These are phyloP conservation scores for Centropus bengalensis DNA, from an alignment of 2,113 vertebrate species.

Conservation along the genomic window DNA sequence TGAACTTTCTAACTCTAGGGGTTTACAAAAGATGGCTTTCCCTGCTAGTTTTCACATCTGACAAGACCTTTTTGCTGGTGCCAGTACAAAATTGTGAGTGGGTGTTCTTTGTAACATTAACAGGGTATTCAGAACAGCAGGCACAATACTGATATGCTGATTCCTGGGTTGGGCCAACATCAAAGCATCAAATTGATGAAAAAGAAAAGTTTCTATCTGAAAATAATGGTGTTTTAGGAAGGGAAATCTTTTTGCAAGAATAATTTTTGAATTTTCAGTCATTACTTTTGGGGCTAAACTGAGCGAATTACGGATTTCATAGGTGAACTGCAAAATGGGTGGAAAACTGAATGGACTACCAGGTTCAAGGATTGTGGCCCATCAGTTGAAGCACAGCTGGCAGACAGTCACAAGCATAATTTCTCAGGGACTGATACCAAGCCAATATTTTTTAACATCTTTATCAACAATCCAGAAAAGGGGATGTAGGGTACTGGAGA, in stretches of 20 bases:
- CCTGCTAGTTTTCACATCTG: neutral
- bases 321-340: neutral
- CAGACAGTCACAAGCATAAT: neutral
- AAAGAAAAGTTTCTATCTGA: neutral
- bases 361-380: neutral
- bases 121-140: neutral
- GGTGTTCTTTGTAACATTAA: conserved; percentile 1
- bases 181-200: neutral
- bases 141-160: neutral
- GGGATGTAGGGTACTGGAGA: neutral
- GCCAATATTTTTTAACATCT: neutral
- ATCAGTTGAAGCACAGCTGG: neutral
- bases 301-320: neutral
- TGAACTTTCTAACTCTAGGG: conserved; percentile 38
- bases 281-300: neutral
- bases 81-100: neutral
- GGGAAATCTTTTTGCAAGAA: neutral
- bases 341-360: neutral
- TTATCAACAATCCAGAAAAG: neutral
- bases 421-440: neutral
- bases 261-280: neutral
- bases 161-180: neutral
- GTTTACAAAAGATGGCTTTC: conserved; percentile 53
- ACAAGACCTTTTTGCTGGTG: conserved; percentile 9
- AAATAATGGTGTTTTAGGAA: neutral